Conservation (phyloP, 1,140 invertebrate species). For the Ooceraea biroi region DNA sequence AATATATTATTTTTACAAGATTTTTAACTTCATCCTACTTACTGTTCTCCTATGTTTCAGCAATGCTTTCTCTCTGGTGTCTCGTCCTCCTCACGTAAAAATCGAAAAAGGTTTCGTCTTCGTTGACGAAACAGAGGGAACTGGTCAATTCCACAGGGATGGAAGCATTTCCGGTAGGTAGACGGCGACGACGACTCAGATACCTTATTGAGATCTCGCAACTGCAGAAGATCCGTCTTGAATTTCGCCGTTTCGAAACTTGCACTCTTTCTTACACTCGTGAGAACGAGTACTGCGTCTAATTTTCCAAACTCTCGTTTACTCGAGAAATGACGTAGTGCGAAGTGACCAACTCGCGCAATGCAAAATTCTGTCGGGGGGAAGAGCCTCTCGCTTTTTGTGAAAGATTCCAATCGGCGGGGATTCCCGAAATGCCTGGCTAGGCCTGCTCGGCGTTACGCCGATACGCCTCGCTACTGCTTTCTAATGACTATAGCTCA, state of each 20-base stretch:
- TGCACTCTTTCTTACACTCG: background rate
- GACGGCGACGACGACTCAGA: background rate
- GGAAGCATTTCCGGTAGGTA: conserved; percentile 4
- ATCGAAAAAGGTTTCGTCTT: background rate
- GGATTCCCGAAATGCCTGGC: background rate
- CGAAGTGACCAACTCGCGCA: background rate
- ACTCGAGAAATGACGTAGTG: background rate
- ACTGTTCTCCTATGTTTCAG: conserved; percentile 38
- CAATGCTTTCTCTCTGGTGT: background rate
- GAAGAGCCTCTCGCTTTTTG: background rate
- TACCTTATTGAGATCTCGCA: conserved; percentile 31
- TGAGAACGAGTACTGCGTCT: background rate
- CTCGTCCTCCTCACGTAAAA: conserved; percentile 5
- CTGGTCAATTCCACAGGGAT: conserved; percentile 4
- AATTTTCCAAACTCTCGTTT: background rate
- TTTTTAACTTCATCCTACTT: background rate
- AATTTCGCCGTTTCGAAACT: background rate
- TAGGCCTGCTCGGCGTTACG: background rate
- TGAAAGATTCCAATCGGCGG: background rate
- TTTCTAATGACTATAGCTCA: conserved; percentile 80
- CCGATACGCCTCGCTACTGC: conserved; percentile 2
- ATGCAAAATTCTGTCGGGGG: background rate
- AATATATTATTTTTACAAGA: background rate
- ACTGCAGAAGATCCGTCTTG: background rate
- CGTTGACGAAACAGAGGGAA: background rate